Conservation (phyloP, 2,797 vertebrate species). For the Acropternis orthonyx region DNA sequence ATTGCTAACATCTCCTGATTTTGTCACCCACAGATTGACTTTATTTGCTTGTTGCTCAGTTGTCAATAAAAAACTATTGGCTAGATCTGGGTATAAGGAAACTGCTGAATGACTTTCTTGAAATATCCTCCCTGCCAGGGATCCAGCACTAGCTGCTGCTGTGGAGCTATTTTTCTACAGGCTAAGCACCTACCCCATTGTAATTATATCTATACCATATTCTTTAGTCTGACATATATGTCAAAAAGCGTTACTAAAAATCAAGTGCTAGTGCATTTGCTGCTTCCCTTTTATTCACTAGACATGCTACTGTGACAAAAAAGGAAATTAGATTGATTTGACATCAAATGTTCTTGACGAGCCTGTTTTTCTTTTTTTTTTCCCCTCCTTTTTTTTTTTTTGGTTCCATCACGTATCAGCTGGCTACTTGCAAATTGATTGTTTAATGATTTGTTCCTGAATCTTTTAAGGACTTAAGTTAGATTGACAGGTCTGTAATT, state of each 20-base stretch:
- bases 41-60: background rate
- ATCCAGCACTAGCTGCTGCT: background rate
- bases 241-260: slow-evolving; percentile 2
- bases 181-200: background rate
- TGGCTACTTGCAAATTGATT: slow-evolving; percentile 33
- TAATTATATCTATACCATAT: slow-evolving; percentile 8
- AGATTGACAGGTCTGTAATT: slow-evolving; percentile 34
- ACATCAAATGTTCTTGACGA: slow-evolving; percentile 9
- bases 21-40: background rate
- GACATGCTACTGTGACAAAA: background rate
- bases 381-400: background rate
- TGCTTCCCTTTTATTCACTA: slow-evolving; percentile 23
- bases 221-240: slow-evolving; percentile 28
- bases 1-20: background rate
- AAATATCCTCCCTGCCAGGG: background rate
- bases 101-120: background rate
- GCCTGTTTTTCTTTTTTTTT: background rate
- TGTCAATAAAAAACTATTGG: background rate
- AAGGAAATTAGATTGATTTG: slow-evolving; percentile 34
- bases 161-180: background rate
- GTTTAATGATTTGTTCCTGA: slow-evolving; percentile 24
- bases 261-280: slow-evolving; percentile 21
- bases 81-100: background rate
- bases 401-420: background rate
- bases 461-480: slow-evolving; percentile 33